phyloP scores from a whole-genome alignment of 2,797 vertebrate species.

The Mareca strepera region DNA sequence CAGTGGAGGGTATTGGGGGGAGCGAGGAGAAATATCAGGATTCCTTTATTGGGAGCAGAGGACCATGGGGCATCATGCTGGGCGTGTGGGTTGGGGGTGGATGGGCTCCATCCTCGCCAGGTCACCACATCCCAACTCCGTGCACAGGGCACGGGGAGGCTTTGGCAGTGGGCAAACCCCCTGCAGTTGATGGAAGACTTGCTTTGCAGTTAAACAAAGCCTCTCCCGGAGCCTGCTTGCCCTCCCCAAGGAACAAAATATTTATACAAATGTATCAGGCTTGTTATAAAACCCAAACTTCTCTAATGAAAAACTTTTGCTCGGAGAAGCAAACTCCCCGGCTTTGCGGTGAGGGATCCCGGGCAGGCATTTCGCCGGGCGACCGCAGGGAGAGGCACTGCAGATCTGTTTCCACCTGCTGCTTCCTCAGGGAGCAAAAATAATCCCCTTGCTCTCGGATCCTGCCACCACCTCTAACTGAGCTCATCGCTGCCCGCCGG shows the following conservation, averaged over 20 bases:
- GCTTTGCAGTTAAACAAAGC: background rate
- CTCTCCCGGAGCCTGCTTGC: rapidly evolving
- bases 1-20: background rate
- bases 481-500: too few relatives aligned
- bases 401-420: background rate
- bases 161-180: background rate
- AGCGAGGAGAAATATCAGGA: background rate
- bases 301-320: background rate
- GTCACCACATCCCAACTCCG: too few relatives aligned
- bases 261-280: background rate
- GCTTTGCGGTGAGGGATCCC: background rate
- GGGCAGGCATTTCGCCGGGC: background rate
- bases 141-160: too few relatives aligned
- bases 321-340: background rate
- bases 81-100: too few relatives aligned
- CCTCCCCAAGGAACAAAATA: background rate
- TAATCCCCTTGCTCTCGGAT: too few relatives aligned
- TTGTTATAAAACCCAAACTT: background rate
- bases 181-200: background rate
- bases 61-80: too few relatives aligned
- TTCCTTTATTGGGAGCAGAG: too few relatives aligned
- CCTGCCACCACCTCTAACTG: too few relatives aligned
- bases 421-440: background rate
- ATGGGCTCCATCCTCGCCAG: too few relatives aligned
- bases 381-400: background rate